phyloP scores from a whole-genome alignment of 2,797 vertebrate genomes.

The Urocyon cinereoargenteus region DNA sequence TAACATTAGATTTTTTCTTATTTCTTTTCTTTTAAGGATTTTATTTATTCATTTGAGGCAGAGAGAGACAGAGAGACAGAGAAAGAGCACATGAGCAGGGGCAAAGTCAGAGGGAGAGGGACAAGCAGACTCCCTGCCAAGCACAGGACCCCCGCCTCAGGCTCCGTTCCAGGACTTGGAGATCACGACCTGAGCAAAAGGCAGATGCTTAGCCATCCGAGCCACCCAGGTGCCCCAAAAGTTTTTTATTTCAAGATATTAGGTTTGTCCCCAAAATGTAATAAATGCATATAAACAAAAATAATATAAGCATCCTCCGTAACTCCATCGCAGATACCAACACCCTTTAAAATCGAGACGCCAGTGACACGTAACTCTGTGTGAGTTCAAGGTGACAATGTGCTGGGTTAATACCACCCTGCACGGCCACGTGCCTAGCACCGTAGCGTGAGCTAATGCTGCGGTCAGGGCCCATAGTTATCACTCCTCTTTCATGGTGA shows the following conservation, averaged over 20 bases:
- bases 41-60: too few relatives aligned
- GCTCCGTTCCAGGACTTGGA: too few relatives aligned
- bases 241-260: slow-evolving; percentile 26
- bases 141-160: too few relatives aligned
- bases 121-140: too few relatives aligned
- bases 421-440: neutral
- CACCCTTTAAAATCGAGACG: neutral
- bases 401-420: neutral
- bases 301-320: neutral
- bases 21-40: neutral
- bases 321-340: neutral
- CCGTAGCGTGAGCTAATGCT: neutral
- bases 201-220: too few relatives aligned
- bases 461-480: neutral
- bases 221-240: too few relatives aligned
- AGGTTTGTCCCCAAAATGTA: neutral
- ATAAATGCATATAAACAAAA: neutral
- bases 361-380: neutral
- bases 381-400: neutral
- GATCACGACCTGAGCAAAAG: too few relatives aligned
- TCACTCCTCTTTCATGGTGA: neutral
- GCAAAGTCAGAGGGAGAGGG: too few relatives aligned
- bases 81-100: too few relatives aligned
- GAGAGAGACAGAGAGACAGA: too few relatives aligned
- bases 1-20: neutral